Evolutionary conservation across 2,113 vertebrate species (phyloP).

Genomic region (Okapia johnstoni): DNA sequence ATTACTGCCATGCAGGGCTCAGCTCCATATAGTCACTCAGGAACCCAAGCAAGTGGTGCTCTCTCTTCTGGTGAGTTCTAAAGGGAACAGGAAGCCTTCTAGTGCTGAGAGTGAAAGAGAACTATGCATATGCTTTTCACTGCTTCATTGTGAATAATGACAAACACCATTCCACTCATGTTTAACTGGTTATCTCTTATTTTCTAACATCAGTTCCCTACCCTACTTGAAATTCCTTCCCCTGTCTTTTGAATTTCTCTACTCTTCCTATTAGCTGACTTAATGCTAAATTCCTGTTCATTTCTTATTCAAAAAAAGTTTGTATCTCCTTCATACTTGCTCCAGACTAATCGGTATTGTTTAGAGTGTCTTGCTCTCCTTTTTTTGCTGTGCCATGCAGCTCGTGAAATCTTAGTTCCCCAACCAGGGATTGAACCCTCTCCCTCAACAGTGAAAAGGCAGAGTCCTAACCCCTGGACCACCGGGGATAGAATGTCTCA

Average conservation of each 20-base stretch:
- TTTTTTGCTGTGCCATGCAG: neutral
- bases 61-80: neutral
- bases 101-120: neutral
- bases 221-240: neutral
- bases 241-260: neutral
- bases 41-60: neutral
- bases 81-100: neutral
- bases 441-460: neutral
- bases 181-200: neutral
- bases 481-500: neutral
- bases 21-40: neutral
- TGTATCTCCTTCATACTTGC: neutral
- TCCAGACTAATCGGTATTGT: neutral
- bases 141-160: neutral
- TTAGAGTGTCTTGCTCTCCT: neutral
- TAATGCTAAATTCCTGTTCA: neutral
- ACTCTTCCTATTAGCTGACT: neutral
- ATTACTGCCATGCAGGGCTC: neutral
- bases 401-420: neutral
- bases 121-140: neutral
- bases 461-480: neutral
- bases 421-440: neutral
- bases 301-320: neutral
- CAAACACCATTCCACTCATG: neutral
- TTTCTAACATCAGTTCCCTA: neutral